Evolutionary conservation across 2,113 vertebrate species (phyloP).

Genomic region (Oncorhynchus nerka): DNA sequence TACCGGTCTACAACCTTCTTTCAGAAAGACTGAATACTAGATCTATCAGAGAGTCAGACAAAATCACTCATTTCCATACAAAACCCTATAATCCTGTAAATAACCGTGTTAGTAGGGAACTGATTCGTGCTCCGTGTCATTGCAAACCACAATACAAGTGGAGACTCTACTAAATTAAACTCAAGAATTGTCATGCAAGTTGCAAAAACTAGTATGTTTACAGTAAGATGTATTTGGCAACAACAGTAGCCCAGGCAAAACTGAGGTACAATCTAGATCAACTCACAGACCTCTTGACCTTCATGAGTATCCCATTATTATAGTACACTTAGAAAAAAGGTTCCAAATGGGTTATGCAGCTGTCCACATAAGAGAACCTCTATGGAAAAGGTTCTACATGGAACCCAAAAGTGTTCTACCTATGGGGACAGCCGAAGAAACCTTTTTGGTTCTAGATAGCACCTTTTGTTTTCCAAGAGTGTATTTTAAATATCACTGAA

Average conservation of each 20-base stretch:
- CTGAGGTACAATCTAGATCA: not conserved
- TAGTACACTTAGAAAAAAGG: not conserved
- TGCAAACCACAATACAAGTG: not conserved
- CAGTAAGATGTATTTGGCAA: no score
- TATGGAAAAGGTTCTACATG: no score
- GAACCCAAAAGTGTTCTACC: no score
- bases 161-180: not conserved
- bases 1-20: no score
- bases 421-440: no score
- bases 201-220: not conserved
- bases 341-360: no score
- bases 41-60: not conserved
- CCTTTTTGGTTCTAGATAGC: no score
- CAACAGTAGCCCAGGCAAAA: not conserved
- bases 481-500: not conserved
- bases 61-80: not conserved
- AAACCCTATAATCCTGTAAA: not conserved
- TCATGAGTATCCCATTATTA: not conserved
- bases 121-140: not conserved
- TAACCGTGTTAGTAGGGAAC: not conserved
- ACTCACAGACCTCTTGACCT: not conserved
- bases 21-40: not conserved
- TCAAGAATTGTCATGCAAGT: not conserved
- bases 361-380: no score
- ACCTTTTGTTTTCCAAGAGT: not conserved